phyloP scores from a whole-genome alignment of 2,113 vertebrate species.

The Nicator chloris region DNA sequence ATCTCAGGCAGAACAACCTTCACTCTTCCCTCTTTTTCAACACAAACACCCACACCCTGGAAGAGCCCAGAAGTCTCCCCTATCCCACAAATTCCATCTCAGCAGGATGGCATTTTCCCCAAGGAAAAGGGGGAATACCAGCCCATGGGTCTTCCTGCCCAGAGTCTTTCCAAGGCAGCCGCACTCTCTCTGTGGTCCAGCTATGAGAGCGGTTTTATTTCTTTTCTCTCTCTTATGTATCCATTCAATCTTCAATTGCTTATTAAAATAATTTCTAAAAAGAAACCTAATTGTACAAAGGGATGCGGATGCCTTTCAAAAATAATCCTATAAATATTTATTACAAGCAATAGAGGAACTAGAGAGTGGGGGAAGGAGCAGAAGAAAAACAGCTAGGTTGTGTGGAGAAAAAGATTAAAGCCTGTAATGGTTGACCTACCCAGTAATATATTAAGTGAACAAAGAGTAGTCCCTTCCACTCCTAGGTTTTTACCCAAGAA shows the following conservation, averaged over 20 bases:
- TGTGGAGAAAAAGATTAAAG: constrained; percentile 32
- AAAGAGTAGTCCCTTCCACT: constrained; percentile 30
- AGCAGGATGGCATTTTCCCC: neutral
- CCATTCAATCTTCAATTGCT: neutral
- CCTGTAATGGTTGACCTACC: constrained; percentile 44
- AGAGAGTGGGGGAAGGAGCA: neutral
- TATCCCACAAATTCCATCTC: neutral
- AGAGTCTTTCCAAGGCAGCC: neutral
- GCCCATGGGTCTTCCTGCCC: neutral
- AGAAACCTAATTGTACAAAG: constrained; percentile 31
- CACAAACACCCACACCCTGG: neutral
- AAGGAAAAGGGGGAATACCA: neutral
- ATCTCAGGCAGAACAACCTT: constrained; percentile 8
- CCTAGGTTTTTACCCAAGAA: constrained; percentile 29
- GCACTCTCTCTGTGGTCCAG: neutral
- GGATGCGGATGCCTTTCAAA: constrained; percentile 46
- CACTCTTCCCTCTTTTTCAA: constrained; percentile 18
- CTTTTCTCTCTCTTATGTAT: neutral
- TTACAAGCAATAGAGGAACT: constrained; percentile 8
- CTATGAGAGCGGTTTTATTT: neutral
- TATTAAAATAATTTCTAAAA: neutral
- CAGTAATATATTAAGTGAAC: constrained; percentile 60
- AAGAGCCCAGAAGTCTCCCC: neutral
- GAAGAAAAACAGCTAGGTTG: constrained; percentile 50
- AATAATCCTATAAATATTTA: constrained; percentile 71